Evolutionary conservation across 2,888 invertebrate genomes (phyloP), one percentile per base, ranked within the genome.

Genomic region (Panopea generosa): DNA sequence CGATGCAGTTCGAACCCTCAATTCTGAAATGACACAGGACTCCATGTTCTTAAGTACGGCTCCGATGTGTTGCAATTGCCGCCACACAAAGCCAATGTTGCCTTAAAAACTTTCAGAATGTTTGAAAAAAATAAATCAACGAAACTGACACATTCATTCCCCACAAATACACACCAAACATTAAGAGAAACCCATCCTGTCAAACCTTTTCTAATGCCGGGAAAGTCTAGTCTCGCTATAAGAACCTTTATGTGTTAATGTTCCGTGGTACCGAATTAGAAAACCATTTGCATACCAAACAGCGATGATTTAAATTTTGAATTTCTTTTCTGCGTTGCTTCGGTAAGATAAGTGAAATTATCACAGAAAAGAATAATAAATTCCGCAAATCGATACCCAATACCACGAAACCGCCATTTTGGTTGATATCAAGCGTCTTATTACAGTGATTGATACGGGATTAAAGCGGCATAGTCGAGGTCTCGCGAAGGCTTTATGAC

Each of bases 201-300:
- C 20, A 45, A 45, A 18, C 45, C 16, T 16, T 45, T 16, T 16
- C 45, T 4, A 4, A 45, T 18, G 6, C 20, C 16, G 7, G 16
- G 45, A 45, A 45, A 18, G 45, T 45, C 33, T 45, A 45, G 16
- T 11, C 40, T 7, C 40, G 16, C 40, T 7, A 40, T 11, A 16
- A 40, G 9, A 40, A n/a, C n/a, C n/a, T n/a, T 2, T 49, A 50
- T 24, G 50, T 62, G 62, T 62, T 62, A 62, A 62, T 62, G 50
- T 47, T 33, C 38, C 50, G 6, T 22, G 6, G 20, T 50, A 62
- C 47, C 18, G 63, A 56, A 71, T 71, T 63, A 71, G 56, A 50
- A 71, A 71, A 18, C 71, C 62, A 71, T 71, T 63, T 71, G 71
- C 71, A 71, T 71, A 71, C n/a, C 18, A 59, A 63, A 63, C 53